Evolutionary conservation across 2,797 vertebrate genomes (phyloP), one percentile per base, ranked within the genome.

Genomic region (Chaetophractus vellerosus): DNA sequence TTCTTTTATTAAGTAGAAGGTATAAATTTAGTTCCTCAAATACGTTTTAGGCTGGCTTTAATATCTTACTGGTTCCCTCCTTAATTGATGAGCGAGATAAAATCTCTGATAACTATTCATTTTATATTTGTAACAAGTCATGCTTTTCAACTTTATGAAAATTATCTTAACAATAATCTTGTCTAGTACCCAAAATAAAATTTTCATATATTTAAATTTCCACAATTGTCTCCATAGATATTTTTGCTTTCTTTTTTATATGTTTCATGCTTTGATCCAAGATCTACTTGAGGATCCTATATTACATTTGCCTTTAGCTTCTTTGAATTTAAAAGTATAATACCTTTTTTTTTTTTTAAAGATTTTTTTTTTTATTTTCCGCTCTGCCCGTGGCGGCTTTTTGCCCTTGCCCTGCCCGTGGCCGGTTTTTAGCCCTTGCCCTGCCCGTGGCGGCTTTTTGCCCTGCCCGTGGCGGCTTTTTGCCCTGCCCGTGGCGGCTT

Each of bases 61-160:
- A n/a, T 2, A 36, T 66, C 7, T 45, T 48, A 55, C 38, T 9
- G 8, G 45, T 45, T 45, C 45, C 10, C 45, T 45, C 45, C 5
- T 45, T 45, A 45, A 45, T 8, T 81, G 38, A 76, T 50, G 57
- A 68, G 5, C 1, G 36, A 36, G 5, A 81, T 41, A 86, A 50
- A 88, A 41, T 85, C 9, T 55, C 78, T 66, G 52, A 72, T n/a
- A 61, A 24, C 6, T 4, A 45, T 57, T 86, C 50, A 33, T 21
- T 85, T 88, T 88, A 48, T 75, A 55, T 76, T 86, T 80, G 2
- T n/a, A 6, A 45, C 45, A 45, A 23, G 9, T 80, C 12, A 45
- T 66, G 9, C n/a, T 81, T 94, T 88, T 57, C 45, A 74, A 64
- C 8, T 45, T 45, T 45, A 24, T 69, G 38, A 69, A 95, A 92